Evolutionary conservation across 2,888 invertebrate species (phyloP), one percentile per base, ranked within the genome.

Genomic region (Podotricha telesiphe): DNA sequence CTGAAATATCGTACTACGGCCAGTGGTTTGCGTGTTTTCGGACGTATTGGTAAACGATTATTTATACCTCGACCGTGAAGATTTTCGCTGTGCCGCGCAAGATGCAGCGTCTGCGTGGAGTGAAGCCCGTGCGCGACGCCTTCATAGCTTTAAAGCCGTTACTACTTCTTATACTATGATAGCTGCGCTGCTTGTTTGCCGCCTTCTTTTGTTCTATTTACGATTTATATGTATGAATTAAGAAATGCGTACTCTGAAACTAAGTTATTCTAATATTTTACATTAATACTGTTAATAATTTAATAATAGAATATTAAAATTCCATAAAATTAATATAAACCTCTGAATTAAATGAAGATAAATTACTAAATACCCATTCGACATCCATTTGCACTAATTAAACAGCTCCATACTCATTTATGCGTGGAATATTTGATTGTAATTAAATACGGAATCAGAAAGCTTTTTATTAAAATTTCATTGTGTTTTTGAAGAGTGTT

Each of bases 1-100:
- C 91, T 93, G 93, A 93, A 93, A 93, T 93, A 93, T 92, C 92
- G 91, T 91, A 92, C 91, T 92, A 93, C 93, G 89, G 85, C 80
- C 82, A 85, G 86, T 89, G 91, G 88, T 89, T 89, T 87, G 88
- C 89, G 89, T 91, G 90, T 88, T 91, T 91, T 91, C 89, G 86
- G 89, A 88, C 93, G 91, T 89, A 92, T 92, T 87, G 92, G 91
- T 91, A 89, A 92, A 89, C 91, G 91, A 93, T 93, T 93, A 93
- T 93, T 93, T 93, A 93, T 93, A 93, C 86, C 87, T 89, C 86
- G 90, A 88, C 88, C 81, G 85, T 81, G 87, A 85, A 86, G 85
- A 85, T 85, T 86, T 78, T 72, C 73, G 76, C 77, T 79, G 75
- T 74, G 78, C 78, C 78, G 76, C 79, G 79, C 77, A 79, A 77